Evolutionary conservation across 2,113 vertebrate species (phyloP).

Genomic region (Microcebus griseorufus): DNA sequence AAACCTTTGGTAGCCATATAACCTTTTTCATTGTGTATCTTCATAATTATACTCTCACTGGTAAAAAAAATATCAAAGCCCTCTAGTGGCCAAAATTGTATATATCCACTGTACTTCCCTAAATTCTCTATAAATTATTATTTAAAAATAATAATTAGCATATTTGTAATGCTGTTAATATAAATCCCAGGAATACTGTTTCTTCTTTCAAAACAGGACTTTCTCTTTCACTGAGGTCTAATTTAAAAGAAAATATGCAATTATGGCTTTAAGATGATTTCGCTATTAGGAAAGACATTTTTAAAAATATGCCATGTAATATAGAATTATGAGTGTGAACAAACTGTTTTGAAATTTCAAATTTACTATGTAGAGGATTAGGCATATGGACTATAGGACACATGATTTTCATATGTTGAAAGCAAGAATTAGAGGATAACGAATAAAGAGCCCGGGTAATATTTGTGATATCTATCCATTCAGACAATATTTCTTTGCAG

Average conservation of each 20-base stretch:
- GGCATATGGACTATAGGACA: neutral
- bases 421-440: neutral
- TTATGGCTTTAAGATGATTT: neutral
- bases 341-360: conserved; percentile 8
- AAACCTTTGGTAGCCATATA: neutral
- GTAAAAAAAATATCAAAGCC: neutral
- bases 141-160: neutral
- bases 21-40: neutral
- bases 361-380: neutral
- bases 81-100: conserved; percentile 21
- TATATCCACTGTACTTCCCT: neutral
- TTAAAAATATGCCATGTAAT: neutral
- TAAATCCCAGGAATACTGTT: neutral
- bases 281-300: neutral
- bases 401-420: neutral
- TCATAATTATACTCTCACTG: neutral
- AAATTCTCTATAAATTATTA: neutral
- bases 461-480: neutral
- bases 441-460: neutral
- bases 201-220: neutral
- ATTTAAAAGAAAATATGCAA: neutral
- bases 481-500: neutral
- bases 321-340: neutral
- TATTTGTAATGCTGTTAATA: neutral
- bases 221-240: neutral